Conservation (phyloP, 2,797 vertebrate species). For the Tokudaia muenninki region DNA sequence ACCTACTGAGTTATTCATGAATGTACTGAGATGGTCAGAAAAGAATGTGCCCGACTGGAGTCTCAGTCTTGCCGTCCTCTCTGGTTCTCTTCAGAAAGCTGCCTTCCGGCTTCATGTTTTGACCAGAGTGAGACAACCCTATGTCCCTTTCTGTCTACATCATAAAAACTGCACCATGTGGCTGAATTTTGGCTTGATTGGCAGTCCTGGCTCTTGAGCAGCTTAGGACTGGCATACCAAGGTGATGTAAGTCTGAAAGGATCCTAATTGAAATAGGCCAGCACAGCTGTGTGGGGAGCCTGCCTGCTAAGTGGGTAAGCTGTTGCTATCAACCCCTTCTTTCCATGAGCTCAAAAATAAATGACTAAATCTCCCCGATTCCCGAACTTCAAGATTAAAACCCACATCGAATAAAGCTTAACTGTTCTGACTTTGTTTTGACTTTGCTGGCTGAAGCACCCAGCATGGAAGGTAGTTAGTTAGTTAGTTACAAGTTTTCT, state of each 20-base stretch:
- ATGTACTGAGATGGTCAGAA: conserved; percentile 63
- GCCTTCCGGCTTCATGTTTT: conserved; percentile 64
- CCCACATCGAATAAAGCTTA: conserved; percentile 63
- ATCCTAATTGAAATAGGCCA: conserved; percentile 81
- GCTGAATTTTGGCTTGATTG: conserved; percentile 80
- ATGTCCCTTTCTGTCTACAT: conserved; percentile 76
- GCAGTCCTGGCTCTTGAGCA: conserved; percentile 74
- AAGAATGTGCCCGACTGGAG: conserved; percentile 52
- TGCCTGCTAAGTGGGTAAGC: conserved; percentile 74
- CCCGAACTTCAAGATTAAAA: conserved; percentile 73
- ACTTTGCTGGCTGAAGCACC: conserved; percentile 29
- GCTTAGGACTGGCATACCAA: conserved; percentile 80
- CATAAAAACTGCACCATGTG: conserved; percentile 77
- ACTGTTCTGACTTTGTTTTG: conserved; percentile 58
- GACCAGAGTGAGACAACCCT: conserved; percentile 73
- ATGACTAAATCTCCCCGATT: conserved; percentile 79
- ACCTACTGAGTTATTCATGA: not conserved
- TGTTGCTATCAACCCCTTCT: conserved; percentile 78
- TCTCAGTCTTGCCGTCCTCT: conserved; percentile 45
- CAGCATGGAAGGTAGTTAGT: not conserved
- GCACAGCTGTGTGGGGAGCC: conserved; percentile 79
- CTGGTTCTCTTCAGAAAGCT: conserved; percentile 65
- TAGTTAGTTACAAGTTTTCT: conserved; percentile 22
- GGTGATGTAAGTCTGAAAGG: conserved; percentile 81
- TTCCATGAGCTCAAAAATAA: conserved; percentile 82